A percentile compares a stretch with the other conserved stretches of the same genome.
These are phyloP conservation scores for Pseudorasbora parva DNA, from an alignment of 2,113 vertebrate species.

Conservation along the genomic window DNA sequence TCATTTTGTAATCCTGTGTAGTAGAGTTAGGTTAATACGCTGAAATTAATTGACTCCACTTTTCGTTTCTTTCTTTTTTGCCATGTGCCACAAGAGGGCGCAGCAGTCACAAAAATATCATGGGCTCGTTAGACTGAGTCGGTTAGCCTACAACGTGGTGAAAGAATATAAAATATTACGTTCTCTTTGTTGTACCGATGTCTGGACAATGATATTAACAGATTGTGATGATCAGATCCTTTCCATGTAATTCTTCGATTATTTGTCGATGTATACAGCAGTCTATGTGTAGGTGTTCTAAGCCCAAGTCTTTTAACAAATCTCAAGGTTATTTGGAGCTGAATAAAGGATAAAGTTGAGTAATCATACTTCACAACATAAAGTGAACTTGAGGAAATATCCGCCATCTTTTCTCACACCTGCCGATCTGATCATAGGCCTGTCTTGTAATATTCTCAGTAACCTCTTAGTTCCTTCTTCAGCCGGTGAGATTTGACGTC, in stretches of 20 bases:
- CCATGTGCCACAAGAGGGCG: constrained; percentile 26
- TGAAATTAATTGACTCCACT: not conserved
- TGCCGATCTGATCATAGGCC: too few relatives aligned
- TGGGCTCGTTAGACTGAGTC: not conserved
- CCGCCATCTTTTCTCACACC: not conserved
- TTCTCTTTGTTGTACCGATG: not conserved
- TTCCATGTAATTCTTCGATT: not conserved
- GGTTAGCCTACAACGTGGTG: not conserved
- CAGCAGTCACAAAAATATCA: not conserved
- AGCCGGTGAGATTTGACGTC: too few relatives aligned
- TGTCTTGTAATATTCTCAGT: too few relatives aligned
- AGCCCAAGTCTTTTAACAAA: not conserved
- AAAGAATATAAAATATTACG: not conserved
- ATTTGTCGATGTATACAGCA: not conserved
- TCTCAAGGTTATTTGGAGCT: not conserved
- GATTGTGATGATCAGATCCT: not conserved
- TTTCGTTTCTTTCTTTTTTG: too few relatives aligned
- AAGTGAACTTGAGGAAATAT: not conserved
- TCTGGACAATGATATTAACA: too few relatives aligned
- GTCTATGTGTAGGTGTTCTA: not conserved
- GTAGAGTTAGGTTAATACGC: not conserved
- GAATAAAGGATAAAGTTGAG: not conserved
- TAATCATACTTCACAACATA: not conserved
- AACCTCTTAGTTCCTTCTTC: too few relatives aligned
- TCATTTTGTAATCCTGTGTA: not conserved